phyloP scores from a whole-genome alignment of 1,140 invertebrate species.

The Pogonomyrmex californicus region DNA sequence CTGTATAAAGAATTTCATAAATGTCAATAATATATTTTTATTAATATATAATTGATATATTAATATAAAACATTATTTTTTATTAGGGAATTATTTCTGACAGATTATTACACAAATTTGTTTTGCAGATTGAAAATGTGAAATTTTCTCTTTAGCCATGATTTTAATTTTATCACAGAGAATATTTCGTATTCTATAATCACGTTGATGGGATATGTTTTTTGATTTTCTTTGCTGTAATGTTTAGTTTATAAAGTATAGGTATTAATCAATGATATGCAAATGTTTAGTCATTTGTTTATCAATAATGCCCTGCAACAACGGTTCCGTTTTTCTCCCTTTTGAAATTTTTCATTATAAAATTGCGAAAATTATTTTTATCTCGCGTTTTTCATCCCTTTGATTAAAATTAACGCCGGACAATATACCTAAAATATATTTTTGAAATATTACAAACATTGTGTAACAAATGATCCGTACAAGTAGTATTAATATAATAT shows the following conservation, averaged over 20 bases:
- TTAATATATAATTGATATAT: too few species aligned
- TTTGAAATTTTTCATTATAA: background rate
- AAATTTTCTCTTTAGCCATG: background rate
- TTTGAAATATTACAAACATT: constrained; percentile 6
- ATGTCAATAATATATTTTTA: background rate
- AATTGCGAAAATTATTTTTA: constrained; percentile 15
- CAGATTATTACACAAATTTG: background rate
- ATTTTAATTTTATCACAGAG: constrained; percentile 1
- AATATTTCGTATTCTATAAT: background rate
- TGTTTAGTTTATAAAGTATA: background rate
- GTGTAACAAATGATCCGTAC: background rate
- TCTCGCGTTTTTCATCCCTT: background rate
- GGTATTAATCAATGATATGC: background rate
- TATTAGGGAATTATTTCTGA: constrained; percentile 9
- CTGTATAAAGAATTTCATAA: background rate
- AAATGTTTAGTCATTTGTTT: constrained; percentile 9
- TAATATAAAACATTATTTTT: background rate
- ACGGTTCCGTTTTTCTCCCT: background rate
- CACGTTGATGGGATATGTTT: constrained; percentile 9
- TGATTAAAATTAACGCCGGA: background rate
- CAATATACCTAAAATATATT: constrained; percentile 12
- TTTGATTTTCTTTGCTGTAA: background rate
- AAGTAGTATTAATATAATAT: constrained; percentile 14
- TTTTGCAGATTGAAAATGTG: background rate
- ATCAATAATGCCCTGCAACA: background rate